Conservation (phyloP, 2,888 invertebrate genomes). For the Stenurella melanura region DNA sequence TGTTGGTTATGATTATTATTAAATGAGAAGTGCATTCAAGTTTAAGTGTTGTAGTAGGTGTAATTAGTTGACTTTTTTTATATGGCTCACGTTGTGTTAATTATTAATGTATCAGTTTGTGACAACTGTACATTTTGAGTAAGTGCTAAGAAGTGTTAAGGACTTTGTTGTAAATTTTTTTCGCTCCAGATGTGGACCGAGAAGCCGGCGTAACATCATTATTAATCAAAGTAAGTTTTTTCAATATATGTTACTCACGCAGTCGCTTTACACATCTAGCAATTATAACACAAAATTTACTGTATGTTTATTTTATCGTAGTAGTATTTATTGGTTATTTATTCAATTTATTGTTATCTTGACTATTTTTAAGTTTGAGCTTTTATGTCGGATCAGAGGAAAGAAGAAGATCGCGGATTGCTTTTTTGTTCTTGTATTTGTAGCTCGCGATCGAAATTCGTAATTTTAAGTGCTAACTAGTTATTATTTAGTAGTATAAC, state of each 20-base stretch:
- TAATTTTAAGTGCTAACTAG: slow-evolving; percentile 5
- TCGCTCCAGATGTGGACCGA: slow-evolving; percentile 20
- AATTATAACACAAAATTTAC: neutral
- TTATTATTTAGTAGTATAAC: slow-evolving; percentile 1
- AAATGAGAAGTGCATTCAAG: slow-evolving; percentile 39
- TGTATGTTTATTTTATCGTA: neutral
- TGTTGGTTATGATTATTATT: slow-evolving; percentile 40
- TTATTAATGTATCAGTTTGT: slow-evolving; percentile 27
- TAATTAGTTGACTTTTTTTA: slow-evolving; percentile 34
- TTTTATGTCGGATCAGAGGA: neutral
- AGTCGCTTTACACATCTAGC: slow-evolving; percentile 13
- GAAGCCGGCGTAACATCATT: slow-evolving; percentile 19
- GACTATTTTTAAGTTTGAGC: neutral
- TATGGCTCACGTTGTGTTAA: slow-evolving; percentile 36
- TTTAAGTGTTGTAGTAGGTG: slow-evolving; percentile 39
- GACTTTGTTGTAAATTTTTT: slow-evolving; percentile 25
- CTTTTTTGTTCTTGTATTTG: neutral
- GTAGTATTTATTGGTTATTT: slow-evolving; percentile 7
- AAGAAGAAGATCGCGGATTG: neutral
- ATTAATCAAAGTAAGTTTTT: slow-evolving; percentile 40
- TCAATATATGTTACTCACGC: slow-evolving; percentile 8
- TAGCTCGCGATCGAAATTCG: neutral
- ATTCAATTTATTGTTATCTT: neutral
- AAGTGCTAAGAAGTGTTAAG: slow-evolving; percentile 24
- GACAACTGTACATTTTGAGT: slow-evolving; percentile 35